A percentile compares a stretch with the other conserved stretches of the same genome.
These are phyloP conservation scores for Phenacoccus solenopsis DNA, from an alignment of 1,140 invertebrate genomes.

Conservation along the genomic window DNA sequence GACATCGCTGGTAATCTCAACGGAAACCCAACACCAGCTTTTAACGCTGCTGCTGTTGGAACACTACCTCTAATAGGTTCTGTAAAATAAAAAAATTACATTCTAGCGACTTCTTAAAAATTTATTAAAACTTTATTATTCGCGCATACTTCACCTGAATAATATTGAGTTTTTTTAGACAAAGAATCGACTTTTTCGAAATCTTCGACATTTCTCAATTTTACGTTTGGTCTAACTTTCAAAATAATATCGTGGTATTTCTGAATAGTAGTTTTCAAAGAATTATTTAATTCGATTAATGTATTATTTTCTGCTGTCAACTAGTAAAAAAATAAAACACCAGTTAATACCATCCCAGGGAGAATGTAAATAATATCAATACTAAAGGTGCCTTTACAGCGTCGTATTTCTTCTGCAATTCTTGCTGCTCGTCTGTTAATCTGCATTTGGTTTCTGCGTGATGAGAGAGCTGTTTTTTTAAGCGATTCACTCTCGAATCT, in stretches of 20 bases:
- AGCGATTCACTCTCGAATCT: slow-evolving; percentile 55
- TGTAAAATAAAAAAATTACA: not conserved
- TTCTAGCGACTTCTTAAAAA: no score
- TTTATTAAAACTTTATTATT: not conserved
- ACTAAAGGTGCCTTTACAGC: slow-evolving; percentile 38
- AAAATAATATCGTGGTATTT: slow-evolving; percentile 46
- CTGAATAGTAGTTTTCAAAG: slow-evolving; percentile 39
- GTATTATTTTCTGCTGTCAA: slow-evolving; percentile 45
- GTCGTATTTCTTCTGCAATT: slow-evolving; percentile 62
- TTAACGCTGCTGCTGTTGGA: slow-evolving; percentile 61
- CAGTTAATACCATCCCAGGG: not conserved
- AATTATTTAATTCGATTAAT: slow-evolving; percentile 31
- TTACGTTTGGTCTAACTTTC: slow-evolving; percentile 39
- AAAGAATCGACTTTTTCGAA: slow-evolving; percentile 32
- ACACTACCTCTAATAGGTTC: slow-evolving; percentile 35
- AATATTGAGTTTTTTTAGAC: slow-evolving; percentile 2
- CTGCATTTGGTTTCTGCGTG: slow-evolving; percentile 60
- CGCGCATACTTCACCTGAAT: slow-evolving; percentile 13
- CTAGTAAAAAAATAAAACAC: slow-evolving; percentile 30
- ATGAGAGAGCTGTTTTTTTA: slow-evolving; percentile 61
- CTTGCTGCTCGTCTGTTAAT: slow-evolving; percentile 55
- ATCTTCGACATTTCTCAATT: slow-evolving; percentile 34
- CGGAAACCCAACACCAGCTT: slow-evolving; percentile 69
- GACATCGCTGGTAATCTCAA: slow-evolving; percentile 29
- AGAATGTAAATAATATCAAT: not conserved